Evolutionary conservation across 92 coral and sea anemone species (phyloP).

Genomic region (Epizoanthus ramosus): DNA sequence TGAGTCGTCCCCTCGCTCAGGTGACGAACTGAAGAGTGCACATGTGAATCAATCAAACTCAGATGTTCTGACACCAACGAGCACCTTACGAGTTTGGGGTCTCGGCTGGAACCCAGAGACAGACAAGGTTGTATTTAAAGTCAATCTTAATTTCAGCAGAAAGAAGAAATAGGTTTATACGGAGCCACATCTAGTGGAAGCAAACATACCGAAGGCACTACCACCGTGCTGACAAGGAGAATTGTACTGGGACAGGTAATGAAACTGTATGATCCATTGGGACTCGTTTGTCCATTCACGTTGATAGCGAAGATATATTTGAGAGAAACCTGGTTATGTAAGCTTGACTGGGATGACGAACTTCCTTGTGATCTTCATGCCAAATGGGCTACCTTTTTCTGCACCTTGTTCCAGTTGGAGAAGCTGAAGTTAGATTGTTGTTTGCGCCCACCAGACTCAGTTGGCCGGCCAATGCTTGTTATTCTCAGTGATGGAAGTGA

Average conservation of each 20-base stretch:
- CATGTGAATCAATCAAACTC: too few relatives aligned
- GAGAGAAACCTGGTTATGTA: constrained; percentile 66
- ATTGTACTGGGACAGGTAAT: constrained; percentile 62
- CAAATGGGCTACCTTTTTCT: constrained; percentile 59
- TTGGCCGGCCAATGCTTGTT: constrained; percentile 60
- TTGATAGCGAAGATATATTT: constrained; percentile 60
- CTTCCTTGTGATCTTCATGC: constrained; percentile 48
- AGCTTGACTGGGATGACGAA: constrained; percentile 65
- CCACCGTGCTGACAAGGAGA: too few relatives aligned
- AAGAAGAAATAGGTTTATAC: too few relatives aligned
- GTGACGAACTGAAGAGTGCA: constrained; percentile 7
- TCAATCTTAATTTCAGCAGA: too few relatives aligned
- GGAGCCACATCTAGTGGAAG: too few relatives aligned
- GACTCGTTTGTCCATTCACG: constrained; percentile 61
- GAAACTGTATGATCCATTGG: constrained; percentile 43
- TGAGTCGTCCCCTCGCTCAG: constrained; percentile 43
- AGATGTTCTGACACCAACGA: too few relatives aligned
- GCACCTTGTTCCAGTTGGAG: constrained; percentile 49
- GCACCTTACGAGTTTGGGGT: too few relatives aligned
- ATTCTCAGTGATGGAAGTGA: constrained; percentile 61
- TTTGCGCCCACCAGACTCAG: constrained; percentile 41
- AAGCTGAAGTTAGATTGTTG: constrained; percentile 48
- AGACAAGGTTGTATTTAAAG: too few relatives aligned
- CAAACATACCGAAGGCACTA: too few relatives aligned
- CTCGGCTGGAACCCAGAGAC: too few relatives aligned